Evolutionary conservation across 2,888 invertebrate genomes (phyloP).

Genomic region (Trachelus stipa): DNA sequence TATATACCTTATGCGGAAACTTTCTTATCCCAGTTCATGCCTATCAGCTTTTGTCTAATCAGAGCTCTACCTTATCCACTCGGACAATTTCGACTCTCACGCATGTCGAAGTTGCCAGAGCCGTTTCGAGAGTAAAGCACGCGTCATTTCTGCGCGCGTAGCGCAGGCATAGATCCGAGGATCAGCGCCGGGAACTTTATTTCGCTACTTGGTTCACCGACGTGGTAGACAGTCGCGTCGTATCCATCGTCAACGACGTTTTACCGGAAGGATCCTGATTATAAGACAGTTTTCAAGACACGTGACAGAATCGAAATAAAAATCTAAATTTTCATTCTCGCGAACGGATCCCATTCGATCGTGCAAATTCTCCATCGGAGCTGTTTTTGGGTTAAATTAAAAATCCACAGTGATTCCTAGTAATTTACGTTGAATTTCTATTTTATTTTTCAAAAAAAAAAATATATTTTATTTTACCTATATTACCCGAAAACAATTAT

Average conservation of each 20-base stretch:
- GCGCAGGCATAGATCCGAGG: slow-evolving; percentile 33
- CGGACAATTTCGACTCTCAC: not conserved
- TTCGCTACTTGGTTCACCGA: slow-evolving; percentile 27
- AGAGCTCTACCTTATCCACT: not conserved
- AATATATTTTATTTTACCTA: not conserved
- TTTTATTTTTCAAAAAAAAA: not conserved
- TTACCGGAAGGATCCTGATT: slow-evolving; percentile 11
- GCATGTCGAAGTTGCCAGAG: not conserved
- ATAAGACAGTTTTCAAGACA: not conserved
- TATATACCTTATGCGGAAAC: not conserved
- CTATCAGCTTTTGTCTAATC: not conserved
- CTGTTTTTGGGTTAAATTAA: not conserved
- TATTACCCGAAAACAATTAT: not conserved
- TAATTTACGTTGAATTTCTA: not conserved
- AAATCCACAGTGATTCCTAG: not conserved
- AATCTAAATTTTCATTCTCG: not conserved
- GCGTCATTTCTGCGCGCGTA: slow-evolving; percentile 23
- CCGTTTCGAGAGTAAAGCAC: not conserved
- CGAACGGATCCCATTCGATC: not conserved
- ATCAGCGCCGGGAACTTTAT: slow-evolving; percentile 29
- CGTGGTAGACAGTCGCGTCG: slow-evolving; percentile 47
- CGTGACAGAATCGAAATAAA: not conserved
- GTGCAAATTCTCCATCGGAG: not conserved
- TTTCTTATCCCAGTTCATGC: not conserved
- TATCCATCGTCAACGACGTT: slow-evolving; percentile 48